Evolutionary conservation across 2,113 vertebrate genomes (phyloP).

Genomic region (Patagioenas fasciata): DNA sequence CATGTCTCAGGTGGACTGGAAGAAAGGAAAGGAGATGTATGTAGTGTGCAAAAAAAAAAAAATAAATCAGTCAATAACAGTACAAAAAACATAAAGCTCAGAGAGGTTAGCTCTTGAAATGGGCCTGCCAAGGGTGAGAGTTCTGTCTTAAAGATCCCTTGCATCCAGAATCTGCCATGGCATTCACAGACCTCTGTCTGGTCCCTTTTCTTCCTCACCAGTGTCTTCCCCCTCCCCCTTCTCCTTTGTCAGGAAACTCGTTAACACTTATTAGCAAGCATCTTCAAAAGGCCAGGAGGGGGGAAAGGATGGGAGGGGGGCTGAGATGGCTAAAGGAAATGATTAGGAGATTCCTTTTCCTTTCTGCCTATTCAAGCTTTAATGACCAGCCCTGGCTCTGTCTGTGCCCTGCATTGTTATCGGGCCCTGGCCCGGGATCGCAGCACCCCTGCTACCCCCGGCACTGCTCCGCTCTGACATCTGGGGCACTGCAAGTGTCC

Average conservation of each 20-base stretch:
- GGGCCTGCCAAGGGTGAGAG: neutral
- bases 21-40: neutral
- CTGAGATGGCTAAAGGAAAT: constrained; percentile 63
- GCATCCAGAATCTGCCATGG: neutral
- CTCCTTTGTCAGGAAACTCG: constrained; percentile 57
- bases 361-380: constrained; percentile 58
- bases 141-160: neutral
- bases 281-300: constrained; percentile 59
- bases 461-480: neutral
- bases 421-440: neutral
- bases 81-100: neutral
- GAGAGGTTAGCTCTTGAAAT: neutral
- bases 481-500: neutral
- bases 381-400: constrained; percentile 37
- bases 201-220: constrained; percentile 32
- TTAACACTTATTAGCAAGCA: constrained; percentile 70
- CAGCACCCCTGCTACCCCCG: neutral
- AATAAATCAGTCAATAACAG: neutral
- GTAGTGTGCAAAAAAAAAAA: neutral
- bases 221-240: constrained; percentile 4
- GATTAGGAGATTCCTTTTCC: constrained; percentile 65
- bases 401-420: constrained; percentile 51
- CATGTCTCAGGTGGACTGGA: neutral
- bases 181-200: constrained; percentile 11
- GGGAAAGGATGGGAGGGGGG: constrained; percentile 32